These are phyloP conservation scores for Trissolcus brochymenae DNA, from an alignment of 2,888 invertebrate species.

Conservation along the genomic window DNA sequence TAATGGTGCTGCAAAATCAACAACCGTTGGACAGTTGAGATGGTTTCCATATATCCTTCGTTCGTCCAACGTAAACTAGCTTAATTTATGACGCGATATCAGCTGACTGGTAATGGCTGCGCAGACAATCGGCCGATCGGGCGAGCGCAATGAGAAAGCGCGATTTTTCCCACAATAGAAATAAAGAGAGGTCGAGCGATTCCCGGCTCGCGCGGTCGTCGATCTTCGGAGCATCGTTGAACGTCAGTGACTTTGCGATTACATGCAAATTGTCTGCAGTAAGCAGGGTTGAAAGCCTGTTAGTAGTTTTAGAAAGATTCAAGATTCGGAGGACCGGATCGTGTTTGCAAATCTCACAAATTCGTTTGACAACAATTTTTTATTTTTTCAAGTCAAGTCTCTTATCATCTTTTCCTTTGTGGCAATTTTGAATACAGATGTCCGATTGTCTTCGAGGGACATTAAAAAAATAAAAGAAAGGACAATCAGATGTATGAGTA, in stretches of 20 bases:
- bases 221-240: slow-evolving; percentile 53
- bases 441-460: no score
- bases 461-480: no score
- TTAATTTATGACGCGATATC: slow-evolving; percentile 43
- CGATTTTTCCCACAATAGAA: slow-evolving; percentile 50
- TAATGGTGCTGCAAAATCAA: no score
- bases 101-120: slow-evolving; percentile 25
- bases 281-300: slow-evolving; percentile 47
- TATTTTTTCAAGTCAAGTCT: no score
- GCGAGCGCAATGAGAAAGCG: slow-evolving; percentile 48
- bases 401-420: no score
- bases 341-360: no score
- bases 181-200: slow-evolving; percentile 34
- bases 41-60: slow-evolving; percentile 24
- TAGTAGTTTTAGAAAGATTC: neutral
- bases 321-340: no score
- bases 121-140: slow-evolving; percentile 48
- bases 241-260: slow-evolving; percentile 61
- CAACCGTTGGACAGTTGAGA: slow-evolving; percentile 1
- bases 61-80: slow-evolving; percentile 18
- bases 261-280: slow-evolving; percentile 65
- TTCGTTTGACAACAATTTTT: no score
- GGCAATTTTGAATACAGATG: no score
- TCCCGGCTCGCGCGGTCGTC: slow-evolving; percentile 46
- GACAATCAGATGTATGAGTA: no score